Evolutionary conservation across 1,140 invertebrate genomes (phyloP).

Genomic region (Anthonomus grandis): DNA sequence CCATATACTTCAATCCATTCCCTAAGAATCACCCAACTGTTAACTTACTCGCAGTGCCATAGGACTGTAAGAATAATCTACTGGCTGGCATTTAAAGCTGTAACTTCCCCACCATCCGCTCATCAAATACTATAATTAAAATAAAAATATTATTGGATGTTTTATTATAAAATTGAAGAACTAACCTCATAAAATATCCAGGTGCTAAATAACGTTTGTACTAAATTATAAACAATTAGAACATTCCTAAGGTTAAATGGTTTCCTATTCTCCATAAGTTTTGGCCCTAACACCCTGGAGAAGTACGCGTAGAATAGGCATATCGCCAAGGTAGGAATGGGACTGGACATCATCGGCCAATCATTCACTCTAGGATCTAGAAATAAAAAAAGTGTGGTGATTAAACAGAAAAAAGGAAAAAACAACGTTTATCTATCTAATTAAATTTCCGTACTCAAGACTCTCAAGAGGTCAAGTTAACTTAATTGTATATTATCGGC

Average conservation of each 20-base stretch:
- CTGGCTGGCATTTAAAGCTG: conserved; percentile 90
- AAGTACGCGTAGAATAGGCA: conserved; percentile 84
- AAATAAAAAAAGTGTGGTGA: conserved; percentile 38
- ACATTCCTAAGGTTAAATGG: conserved; percentile 79
- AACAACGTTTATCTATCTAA: no score
- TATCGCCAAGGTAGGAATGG: conserved; percentile 80
- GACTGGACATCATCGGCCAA: conserved; percentile 89
- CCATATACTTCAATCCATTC: no score
- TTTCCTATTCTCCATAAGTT: conserved; percentile 85
- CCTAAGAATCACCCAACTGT: no score
- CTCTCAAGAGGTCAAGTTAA: no score
- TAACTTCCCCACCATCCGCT: conserved; percentile 85
- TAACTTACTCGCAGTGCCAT: conserved; percentile 78
- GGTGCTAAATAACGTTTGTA: conserved; percentile 83
- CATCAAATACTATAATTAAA: conserved; percentile 77
- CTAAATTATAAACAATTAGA: conserved; percentile 84
- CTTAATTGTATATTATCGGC: no score
- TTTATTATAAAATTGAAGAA: not conserved
- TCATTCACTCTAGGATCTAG: conserved; percentile 84
- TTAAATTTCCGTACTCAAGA: no score
- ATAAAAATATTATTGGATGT: conserved; percentile 30
- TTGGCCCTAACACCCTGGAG: conserved; percentile 78
- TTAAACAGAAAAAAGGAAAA: not conserved
- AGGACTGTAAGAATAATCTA: conserved; percentile 82
- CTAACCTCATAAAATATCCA: conserved; percentile 92